Conservation (phyloP, 2,888 invertebrate species). For the Saturnia pavonia region DNA sequence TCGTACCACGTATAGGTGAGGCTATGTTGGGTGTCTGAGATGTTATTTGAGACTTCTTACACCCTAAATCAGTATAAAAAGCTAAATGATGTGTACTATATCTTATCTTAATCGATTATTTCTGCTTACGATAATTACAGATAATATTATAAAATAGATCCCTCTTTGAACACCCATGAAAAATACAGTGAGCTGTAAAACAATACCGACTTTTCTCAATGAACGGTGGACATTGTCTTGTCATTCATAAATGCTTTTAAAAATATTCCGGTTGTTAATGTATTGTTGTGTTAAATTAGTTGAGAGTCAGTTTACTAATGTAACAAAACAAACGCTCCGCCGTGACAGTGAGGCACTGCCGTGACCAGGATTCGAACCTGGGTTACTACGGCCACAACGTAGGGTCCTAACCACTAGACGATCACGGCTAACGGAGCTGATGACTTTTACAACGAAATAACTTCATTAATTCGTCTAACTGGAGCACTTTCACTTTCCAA, state of each 20-base stretch:
- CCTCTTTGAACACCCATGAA: too few relatives aligned
- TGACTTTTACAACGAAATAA: conserved; percentile 31
- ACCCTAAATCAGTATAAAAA: too few relatives aligned
- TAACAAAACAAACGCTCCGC: conserved; percentile 2
- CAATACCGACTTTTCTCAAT: too few relatives aligned
- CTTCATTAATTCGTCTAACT: neutral
- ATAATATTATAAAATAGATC: too few relatives aligned
- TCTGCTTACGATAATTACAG: too few relatives aligned
- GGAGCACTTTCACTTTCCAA: neutral
- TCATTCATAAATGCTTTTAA: too few relatives aligned
- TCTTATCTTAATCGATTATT: too few relatives aligned
- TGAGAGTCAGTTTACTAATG: neutral
- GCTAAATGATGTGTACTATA: too few relatives aligned
- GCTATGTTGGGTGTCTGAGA: neutral
- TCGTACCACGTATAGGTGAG: neutral
- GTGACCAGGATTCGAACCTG: conserved; percentile 86
- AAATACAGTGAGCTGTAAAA: too few relatives aligned
- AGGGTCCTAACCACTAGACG: conserved; percentile 88
- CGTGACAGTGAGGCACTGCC: conserved; percentile 36
- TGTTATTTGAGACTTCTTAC: neutral
- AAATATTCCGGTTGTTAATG: too few relatives aligned
- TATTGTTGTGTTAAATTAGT: neutral
- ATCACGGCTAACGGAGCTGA: conserved; percentile 82
- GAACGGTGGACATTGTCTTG: too few relatives aligned
- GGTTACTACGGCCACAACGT: conserved; percentile 74